Conservation (phyloP, 1,140 invertebrate genomes). For the Drosophila paulistorum region DNA sequence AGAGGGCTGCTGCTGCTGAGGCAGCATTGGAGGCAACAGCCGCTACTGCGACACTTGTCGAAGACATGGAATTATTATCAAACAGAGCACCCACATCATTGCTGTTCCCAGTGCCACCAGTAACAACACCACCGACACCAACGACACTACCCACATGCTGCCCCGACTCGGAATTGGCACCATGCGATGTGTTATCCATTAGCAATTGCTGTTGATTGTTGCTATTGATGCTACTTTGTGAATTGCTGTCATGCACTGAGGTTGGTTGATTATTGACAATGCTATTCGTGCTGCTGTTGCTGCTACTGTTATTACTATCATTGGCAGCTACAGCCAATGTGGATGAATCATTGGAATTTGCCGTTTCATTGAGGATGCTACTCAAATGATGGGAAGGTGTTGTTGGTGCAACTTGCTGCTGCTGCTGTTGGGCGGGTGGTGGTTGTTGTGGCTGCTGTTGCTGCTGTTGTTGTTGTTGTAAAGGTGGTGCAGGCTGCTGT, state of each 20-base stretch:
- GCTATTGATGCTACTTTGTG: conserved; percentile 79
- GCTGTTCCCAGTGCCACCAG: conserved; percentile 14
- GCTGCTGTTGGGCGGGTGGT: conserved; percentile 33
- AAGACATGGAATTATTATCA: conserved; percentile 80
- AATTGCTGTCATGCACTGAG: conserved; percentile 80
- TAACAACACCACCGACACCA: no score
- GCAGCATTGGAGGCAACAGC: conserved; percentile 63
- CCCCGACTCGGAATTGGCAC: conserved; percentile 51
- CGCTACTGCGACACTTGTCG: conserved; percentile 68
- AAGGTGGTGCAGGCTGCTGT: conserved; percentile 11
- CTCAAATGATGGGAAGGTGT: conserved; percentile 76
- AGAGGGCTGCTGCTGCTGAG: conserved; percentile 66
- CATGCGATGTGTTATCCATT: conserved; percentile 66
- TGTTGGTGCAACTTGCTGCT: conserved; percentile 35
- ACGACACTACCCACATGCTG: conserved; percentile 34
- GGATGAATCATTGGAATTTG: conserved; percentile 79
- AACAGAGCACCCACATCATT: conserved; percentile 71
- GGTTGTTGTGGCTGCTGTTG: conserved; percentile 32
- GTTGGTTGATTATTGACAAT: conserved; percentile 81
- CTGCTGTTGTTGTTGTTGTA: conserved; percentile 40
- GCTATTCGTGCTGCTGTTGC: conserved; percentile 80
- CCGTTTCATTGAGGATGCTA: conserved; percentile 78
- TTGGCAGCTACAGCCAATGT: conserved; percentile 76
- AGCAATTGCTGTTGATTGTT: conserved; percentile 74
- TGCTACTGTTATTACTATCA: conserved; percentile 80